phyloP scores from a whole-genome alignment of 2,113 vertebrate species.

The Chiloscyllium plagiosum region DNA sequence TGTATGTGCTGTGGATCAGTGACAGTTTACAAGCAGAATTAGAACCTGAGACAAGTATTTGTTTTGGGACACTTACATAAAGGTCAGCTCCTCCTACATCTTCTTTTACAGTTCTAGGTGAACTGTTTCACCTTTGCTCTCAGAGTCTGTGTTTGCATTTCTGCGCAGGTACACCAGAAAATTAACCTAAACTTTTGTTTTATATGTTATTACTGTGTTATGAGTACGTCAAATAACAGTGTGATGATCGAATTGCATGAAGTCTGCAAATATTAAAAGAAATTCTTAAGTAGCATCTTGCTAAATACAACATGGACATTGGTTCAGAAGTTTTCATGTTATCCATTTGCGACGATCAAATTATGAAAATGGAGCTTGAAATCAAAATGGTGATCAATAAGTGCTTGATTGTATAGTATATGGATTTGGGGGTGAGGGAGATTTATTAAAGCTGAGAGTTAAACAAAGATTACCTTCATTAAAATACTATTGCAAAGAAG shows the following conservation, averaged over 20 bases:
- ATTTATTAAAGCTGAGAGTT: not conserved
- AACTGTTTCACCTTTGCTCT: not conserved
- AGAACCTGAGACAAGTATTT: not conserved
- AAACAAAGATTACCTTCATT: slow-evolving; percentile 6
- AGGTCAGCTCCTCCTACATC: not conserved
- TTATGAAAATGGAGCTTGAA: not conserved
- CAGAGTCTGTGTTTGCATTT: not conserved
- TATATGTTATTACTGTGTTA: not conserved
- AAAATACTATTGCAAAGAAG: not conserved
- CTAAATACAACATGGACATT: not conserved
- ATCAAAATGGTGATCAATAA: not conserved
- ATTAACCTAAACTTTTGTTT: not conserved
- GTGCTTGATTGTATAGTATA: not conserved
- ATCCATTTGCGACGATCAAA: not conserved
- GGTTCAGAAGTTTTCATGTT: not conserved
- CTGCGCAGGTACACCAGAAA: not conserved
- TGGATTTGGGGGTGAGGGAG: not conserved
- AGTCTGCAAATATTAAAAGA: not conserved
- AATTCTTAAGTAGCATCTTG: not conserved
- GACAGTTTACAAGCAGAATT: not conserved
- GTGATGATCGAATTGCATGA: no score
- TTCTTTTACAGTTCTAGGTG: not conserved
- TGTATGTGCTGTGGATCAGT: not conserved
- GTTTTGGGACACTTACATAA: not conserved
- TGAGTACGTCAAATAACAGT: not conserved